Base-by-base conservation (phyloP, 2,888 invertebrate species). In the Andrena fulva region DNA sequence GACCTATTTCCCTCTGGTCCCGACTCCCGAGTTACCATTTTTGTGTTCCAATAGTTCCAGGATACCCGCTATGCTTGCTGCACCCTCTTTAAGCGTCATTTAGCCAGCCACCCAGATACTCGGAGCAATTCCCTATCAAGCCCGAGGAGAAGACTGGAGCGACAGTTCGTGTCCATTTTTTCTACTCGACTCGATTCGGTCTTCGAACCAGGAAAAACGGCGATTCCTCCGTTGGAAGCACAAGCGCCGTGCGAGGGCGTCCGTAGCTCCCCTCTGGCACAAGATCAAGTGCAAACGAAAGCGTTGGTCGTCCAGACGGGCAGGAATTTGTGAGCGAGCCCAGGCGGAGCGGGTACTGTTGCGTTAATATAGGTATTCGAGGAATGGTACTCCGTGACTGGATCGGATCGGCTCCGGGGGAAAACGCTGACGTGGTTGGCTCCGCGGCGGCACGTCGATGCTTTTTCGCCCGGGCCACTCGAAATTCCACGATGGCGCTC, bases 391-490 rank as follows among this genome's bases (percentile, higher is more conserved):
- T 66, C 16, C 24, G 56, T 56, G 33, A 31, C 35, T 20, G 63
- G 33, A 33, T 42, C 56, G 27, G 52, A 42, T 67, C 73, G 48
- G 16, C 52, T 56, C 7, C 42, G 16, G 42, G 63, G 29, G 56
- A 52, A 73, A 67, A 64, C n/a, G 67, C 67, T 67, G 67, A 54
- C 62, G 62, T 24, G 35, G 29, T 56, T 56, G 24, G 24, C 56
- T 27, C 10, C 56, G 56, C 10, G 10, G 24, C 27, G 27, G 20
- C 56, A 12, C 12, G 27, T 20, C 20, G 35, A 4, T 20, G 12
- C 50, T 42, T 12, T 2, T 48, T 24, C 29, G 20, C 33, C 50
- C 48, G n/a, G 50, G 16, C 59, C 8, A 27, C 33, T 54, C 35
- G 50, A 63, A 35, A 64, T 50, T 77, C 50, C 56, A 50, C 8